Conservation (phyloP, 2,113 vertebrate species). For the Leucoraja erinaceus region DNA sequence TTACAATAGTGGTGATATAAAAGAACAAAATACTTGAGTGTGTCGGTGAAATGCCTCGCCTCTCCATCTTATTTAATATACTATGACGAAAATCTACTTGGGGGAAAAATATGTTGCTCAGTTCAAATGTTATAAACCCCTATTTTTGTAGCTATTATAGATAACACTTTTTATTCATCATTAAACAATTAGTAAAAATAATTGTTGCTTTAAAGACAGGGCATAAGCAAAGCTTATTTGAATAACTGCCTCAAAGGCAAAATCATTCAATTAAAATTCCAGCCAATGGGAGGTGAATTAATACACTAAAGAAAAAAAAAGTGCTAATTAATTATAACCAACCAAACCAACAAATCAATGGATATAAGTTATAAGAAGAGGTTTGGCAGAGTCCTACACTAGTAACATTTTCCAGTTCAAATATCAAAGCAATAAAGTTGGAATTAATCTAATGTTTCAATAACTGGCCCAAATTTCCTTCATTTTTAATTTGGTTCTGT, state of each 20-base stretch:
- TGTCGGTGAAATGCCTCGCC: not conserved
- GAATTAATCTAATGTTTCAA: not conserved
- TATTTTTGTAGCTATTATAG: no score
- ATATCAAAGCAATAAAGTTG: not conserved
- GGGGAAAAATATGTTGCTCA: not conserved
- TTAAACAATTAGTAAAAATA: not conserved
- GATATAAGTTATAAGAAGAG: no score
- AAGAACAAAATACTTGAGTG: not conserved
- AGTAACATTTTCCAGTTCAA: constrained; percentile 26
- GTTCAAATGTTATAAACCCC: not conserved
- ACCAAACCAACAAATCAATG: not conserved
- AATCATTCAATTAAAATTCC: not conserved
- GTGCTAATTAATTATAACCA: not conserved
- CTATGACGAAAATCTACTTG: not conserved
- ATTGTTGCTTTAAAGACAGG: not conserved
- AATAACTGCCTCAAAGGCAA: not conserved
- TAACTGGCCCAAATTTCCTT: not conserved
- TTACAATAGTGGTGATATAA: not conserved
- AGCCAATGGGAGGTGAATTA: not conserved
- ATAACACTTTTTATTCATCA: not conserved
- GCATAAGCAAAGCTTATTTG: not conserved
- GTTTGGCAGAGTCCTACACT: no score
- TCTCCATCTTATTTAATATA: not conserved
- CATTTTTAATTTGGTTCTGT: not conserved
- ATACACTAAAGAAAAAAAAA: not conserved